Base-by-base conservation (phyloP, 2,113 vertebrate genomes). In the Camelus dromedarius region DNA sequence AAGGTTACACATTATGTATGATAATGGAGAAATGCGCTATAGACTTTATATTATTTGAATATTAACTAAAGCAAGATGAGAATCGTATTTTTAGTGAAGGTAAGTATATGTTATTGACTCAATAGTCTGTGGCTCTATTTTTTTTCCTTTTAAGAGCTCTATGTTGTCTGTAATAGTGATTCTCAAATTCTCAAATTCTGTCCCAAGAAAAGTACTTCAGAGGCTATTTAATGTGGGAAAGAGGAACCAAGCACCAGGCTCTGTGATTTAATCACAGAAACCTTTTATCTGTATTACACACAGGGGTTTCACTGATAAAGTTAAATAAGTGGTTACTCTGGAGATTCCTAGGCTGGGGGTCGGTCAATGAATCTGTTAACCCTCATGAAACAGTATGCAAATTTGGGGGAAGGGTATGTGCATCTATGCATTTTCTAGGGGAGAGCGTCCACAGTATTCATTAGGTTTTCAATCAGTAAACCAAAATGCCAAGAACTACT, bases 1-100 rank as follows among this genome's bases (percentile, higher is more conserved):
- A 98, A 98, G 97, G 98, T 92, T 77, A 90, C 4, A 88, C 1
- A 24, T n/a, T 75, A 90, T 9, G 81, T 3, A 30, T 11, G 28
- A 96, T 64, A 66, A 79, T 0, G 83, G 20, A 88, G 16, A 94
- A 80, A 72, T 72, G 14, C 8, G 73, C 3, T 28, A 72, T 0
- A 60, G n/a, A 56, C 48, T 85, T 62, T 73, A 72, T 7, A 18
- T 58, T 38, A 70, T 18, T 42, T 58, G 69, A 86, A 46, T 64
- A 79, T 30, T 86, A 89, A 82, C 20, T n/a, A 50, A 66, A 50
- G 69, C 46, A 87, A 73, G 28, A 38, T 35, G 38, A 56, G 32
- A 56, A 66, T 8, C 30, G 4, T 24, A 69, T 38, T 88, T 79
- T 66, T 38, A 77, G 69, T 50, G 42, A 89, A 67, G 60, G 64